Conservation (phyloP, 2,888 invertebrate genomes). For the Ennomos quercinarius region DNA sequence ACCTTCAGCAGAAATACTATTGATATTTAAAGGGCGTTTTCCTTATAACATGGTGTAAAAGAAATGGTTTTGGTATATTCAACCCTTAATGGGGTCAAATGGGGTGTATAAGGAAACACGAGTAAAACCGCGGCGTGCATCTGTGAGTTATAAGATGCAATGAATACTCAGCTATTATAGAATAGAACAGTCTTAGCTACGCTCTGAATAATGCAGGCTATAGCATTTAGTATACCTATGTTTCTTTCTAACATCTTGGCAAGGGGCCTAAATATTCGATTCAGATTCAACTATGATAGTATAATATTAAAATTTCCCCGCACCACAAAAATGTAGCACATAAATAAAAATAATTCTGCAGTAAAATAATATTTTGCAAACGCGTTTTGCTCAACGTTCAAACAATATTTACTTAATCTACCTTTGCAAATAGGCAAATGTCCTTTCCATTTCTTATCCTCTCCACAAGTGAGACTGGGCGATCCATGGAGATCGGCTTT, state of each 20-base stretch:
- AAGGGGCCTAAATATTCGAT: conserved; percentile 26
- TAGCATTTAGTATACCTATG: conserved; percentile 11
- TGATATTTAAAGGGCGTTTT: too few species aligned
- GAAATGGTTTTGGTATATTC: too few species aligned
- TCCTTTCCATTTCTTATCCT: conserved; percentile 68
- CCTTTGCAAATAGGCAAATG: conserved; percentile 66
- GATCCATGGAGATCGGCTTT: conserved; percentile 60
- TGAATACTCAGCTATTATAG: too few species aligned
- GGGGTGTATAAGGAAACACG: too few species aligned
- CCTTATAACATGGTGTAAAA: too few species aligned
- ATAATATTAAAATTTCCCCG: conserved; percentile 13
- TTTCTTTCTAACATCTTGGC: conserved; percentile 17
- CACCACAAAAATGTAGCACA: conserved; percentile 3
- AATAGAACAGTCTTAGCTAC: background rate
- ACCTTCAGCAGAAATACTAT: too few species aligned
- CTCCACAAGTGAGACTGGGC: conserved; percentile 57
- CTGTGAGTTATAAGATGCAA: conserved; percentile 4
- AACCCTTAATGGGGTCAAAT: too few species aligned
- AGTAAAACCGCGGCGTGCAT: background rate
- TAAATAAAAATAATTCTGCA: too few species aligned
- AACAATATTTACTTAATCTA: conserved; percentile 51
- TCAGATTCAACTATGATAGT: conserved; percentile 20
- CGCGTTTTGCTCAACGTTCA: conserved; percentile 7
- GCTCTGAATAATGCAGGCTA: conserved; percentile 20
- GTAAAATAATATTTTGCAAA: background rate